Evolutionary conservation across 2,888 invertebrate genomes (phyloP).

Genomic region (Lasioglossum lativentre): DNA sequence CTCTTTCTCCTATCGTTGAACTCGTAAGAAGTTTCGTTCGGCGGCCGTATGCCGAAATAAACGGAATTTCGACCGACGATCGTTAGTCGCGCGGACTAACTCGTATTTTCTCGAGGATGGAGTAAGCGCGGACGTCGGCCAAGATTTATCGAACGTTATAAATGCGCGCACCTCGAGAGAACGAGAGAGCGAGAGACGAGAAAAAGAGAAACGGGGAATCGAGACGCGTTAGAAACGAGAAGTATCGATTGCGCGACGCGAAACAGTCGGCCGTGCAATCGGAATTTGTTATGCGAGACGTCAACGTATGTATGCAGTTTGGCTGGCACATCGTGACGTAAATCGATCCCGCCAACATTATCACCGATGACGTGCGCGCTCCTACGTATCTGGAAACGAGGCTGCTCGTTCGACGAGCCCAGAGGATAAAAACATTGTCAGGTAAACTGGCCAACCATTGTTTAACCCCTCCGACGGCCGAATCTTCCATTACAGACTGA

Average conservation of each 20-base stretch:
- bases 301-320: slow-evolving; percentile 56
- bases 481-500: background rate
- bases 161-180: slow-evolving; percentile 10
- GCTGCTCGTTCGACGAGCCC: slow-evolving; percentile 55
- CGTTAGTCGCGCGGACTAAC: slow-evolving; percentile 14
- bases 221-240: slow-evolving; percentile 38
- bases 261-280: slow-evolving; percentile 66
- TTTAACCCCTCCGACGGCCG: background rate
- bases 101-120: slow-evolving; percentile 23
- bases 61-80: slow-evolving; percentile 53
- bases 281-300: slow-evolving; percentile 70
- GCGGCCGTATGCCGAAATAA: slow-evolving; percentile 67
- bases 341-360: slow-evolving; percentile 66
- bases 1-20: background rate
- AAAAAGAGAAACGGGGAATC: slow-evolving; percentile 25
- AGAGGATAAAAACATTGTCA: slow-evolving; percentile 51
- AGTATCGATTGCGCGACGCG: slow-evolving; percentile 62
- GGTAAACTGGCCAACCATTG: slow-evolving; percentile 53
- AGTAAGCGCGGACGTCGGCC: slow-evolving; percentile 2
- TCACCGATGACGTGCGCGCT: slow-evolving; percentile 69
- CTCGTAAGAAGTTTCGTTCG: slow-evolving; percentile 64
- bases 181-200: background rate
- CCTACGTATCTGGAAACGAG: slow-evolving; percentile 59
- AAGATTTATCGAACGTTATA: slow-evolving; percentile 26
- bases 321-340: slow-evolving; percentile 59